Conservation (phyloP, 2,888 invertebrate genomes). For the Drosophila formosana region DNA sequence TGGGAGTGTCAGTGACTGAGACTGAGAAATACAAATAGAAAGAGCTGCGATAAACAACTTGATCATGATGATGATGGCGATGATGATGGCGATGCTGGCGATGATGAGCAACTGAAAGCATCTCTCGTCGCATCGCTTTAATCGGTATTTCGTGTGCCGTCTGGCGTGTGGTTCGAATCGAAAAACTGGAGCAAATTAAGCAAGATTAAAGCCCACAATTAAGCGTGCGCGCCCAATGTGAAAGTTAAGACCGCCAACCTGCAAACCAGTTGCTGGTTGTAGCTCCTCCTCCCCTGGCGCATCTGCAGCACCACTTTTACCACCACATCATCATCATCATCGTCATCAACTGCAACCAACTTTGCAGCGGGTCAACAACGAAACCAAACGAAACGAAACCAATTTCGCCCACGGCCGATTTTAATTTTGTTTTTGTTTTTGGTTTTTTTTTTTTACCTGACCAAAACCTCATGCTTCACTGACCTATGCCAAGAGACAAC, state of each 20-base stretch:
- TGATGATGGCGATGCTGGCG: background rate
- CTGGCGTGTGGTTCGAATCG: conserved; percentile 46
- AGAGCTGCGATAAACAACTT: conserved; percentile 1
- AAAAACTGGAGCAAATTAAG: conserved; percentile 78
- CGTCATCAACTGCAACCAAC: conserved; percentile 50
- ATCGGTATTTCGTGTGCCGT: conserved; percentile 56
- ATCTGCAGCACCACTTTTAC: conserved; percentile 74
- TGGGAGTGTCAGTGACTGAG: background rate
- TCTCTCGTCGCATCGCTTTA: conserved; percentile 41
- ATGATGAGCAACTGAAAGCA: conserved; percentile 9
- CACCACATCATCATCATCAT: conserved; percentile 30
- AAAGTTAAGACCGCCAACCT: conserved; percentile 69
- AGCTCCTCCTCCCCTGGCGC: conserved; percentile 36
- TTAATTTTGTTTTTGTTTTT: conserved; percentile 1
- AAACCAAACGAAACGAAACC: conserved; percentile 38
- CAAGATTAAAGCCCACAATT: conserved; percentile 77
- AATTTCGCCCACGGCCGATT: conserved; percentile 54
- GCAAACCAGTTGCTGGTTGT: conserved; percentile 66
- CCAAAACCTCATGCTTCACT: conserved; percentile 62
- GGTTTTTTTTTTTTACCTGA: conserved; percentile 7
- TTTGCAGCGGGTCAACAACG: conserved; percentile 51
- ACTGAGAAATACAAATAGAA: conserved; percentile 8
- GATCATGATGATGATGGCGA: background rate
- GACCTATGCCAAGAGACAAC: conserved; percentile 65
- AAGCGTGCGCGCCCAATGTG: conserved; percentile 74